Evolutionary conservation across 2,888 invertebrate species (phyloP).

Genomic region (Silvanus unidentatus): DNA sequence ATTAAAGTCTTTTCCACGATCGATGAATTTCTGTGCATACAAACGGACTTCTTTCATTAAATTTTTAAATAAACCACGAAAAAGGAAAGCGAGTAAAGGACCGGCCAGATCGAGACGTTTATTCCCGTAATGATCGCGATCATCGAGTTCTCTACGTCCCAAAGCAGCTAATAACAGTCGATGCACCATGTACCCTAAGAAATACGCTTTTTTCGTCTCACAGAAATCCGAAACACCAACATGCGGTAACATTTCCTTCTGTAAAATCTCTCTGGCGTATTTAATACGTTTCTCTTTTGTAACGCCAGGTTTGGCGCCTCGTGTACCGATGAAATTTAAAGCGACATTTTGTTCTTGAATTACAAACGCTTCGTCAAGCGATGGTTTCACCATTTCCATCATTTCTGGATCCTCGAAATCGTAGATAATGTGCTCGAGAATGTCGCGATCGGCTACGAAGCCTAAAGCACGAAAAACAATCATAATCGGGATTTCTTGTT

Average conservation of each 20-base stretch:
- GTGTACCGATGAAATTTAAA: constrained; percentile 94
- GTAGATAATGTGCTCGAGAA: constrained; percentile 98
- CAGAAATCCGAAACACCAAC: constrained; percentile 99
- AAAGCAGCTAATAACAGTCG: constrained; percentile 87
- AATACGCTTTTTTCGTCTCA: constrained; percentile 99
- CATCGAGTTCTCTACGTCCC: constrained; percentile 94
- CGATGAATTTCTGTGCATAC: constrained; percentile 99
- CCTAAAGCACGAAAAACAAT: constrained; percentile 97
- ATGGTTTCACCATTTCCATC: constrained; percentile 99
- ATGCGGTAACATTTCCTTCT: constrained; percentile 99
- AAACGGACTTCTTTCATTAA: constrained; percentile 95
- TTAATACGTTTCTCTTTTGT: constrained; percentile 98
- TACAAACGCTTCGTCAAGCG: constrained; percentile 97
- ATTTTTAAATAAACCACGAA: constrained; percentile 93
- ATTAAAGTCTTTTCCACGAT: constrained; percentile 97
- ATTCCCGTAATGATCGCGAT: constrained; percentile 99
- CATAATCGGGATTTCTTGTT: constrained; percentile 99
- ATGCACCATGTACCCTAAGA: constrained; percentile 99
- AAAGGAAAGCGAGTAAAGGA: constrained; percentile 92
- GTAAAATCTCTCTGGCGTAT: constrained; percentile 98
- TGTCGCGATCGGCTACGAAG: constrained; percentile 98
- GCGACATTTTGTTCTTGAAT: constrained; percentile 99
- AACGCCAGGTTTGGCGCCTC: constrained; percentile 96
- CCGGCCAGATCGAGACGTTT: constrained; percentile 97
- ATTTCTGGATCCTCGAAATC: constrained; percentile 99